Conservation (phyloP, 2,888 invertebrate genomes). For the Cryptus armator region DNA sequence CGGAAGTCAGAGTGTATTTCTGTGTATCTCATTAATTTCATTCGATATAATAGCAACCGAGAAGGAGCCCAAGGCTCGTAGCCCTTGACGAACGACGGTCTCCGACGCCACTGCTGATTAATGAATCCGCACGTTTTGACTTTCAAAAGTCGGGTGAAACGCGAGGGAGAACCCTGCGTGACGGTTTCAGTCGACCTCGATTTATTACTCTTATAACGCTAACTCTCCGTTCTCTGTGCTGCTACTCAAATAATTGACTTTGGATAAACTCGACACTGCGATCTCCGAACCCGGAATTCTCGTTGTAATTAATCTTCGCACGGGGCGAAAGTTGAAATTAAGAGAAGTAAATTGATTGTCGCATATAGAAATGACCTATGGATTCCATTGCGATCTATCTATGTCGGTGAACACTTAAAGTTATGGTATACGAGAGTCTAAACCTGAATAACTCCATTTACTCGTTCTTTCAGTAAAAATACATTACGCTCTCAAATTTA, state of each 20-base stretch:
- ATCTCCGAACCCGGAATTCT: constrained; percentile 49
- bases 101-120: constrained; percentile 79
- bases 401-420: neutral
- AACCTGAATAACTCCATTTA: neutral
- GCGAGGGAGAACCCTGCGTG: constrained; percentile 65
- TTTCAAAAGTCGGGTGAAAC: constrained; percentile 77
- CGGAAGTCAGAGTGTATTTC: constrained; percentile 84
- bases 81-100: constrained; percentile 64
- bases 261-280: constrained; percentile 74
- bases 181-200: constrained; percentile 74
- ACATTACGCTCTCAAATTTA: no score
- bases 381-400: neutral
- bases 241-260: constrained; percentile 78
- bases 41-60: constrained; percentile 83
- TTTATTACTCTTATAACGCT: constrained; percentile 79
- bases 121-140: constrained; percentile 82
- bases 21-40: constrained; percentile 85
- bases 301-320: constrained; percentile 71
- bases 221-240: constrained; percentile 33
- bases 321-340: constrained; percentile 40
- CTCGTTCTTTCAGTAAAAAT: no score
- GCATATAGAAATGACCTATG: neutral
- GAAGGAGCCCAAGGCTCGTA: constrained; percentile 62
- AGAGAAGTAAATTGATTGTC: constrained; percentile 22
- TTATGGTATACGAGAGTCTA: neutral